A percentile compares a stretch with the other conserved stretches of the same genome.
Conservation (phyloP, 1,140 invertebrate species). For the Saccostrea cuccullata region DNA sequence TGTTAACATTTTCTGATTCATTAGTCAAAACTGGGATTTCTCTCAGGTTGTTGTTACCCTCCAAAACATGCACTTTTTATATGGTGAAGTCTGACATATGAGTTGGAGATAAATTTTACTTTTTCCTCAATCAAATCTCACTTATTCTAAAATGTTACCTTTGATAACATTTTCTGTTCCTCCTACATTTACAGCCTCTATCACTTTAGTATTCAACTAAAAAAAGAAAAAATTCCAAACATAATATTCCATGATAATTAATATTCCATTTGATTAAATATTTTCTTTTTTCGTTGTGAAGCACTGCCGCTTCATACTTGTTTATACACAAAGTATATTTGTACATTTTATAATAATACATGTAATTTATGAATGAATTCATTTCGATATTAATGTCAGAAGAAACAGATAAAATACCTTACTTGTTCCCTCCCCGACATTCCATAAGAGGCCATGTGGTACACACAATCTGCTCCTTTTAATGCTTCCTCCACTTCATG, state of each 20-base stretch:
- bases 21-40: too few relatives aligned
- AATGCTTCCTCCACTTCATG: constrained; percentile 65
- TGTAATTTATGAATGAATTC: too few relatives aligned
- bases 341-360: too few relatives aligned
- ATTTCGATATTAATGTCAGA: not conserved
- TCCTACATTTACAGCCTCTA: constrained; percentile 77
- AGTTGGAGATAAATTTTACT: too few relatives aligned
- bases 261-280: not conserved
- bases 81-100: too few relatives aligned
- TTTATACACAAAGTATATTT: too few relatives aligned
- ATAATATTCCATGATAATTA: too few relatives aligned
- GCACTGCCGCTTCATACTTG: too few relatives aligned
- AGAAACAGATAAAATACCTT: constrained; percentile 39
- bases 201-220: too few relatives aligned
- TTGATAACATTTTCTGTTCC: constrained; percentile 78
- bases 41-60: too few relatives aligned
- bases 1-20: too few relatives aligned
- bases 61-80: too few relatives aligned
- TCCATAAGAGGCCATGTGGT: constrained; percentile 79
- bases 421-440: constrained; percentile 80
- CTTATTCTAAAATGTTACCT: constrained; percentile 59
- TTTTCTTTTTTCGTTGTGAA: not conserved
- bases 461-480: constrained; percentile 75
- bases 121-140: not conserved
- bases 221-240: constrained; percentile 41